Base-by-base conservation (phyloP, 2,888 invertebrate genomes). In the Cylloceria caligata region DNA sequence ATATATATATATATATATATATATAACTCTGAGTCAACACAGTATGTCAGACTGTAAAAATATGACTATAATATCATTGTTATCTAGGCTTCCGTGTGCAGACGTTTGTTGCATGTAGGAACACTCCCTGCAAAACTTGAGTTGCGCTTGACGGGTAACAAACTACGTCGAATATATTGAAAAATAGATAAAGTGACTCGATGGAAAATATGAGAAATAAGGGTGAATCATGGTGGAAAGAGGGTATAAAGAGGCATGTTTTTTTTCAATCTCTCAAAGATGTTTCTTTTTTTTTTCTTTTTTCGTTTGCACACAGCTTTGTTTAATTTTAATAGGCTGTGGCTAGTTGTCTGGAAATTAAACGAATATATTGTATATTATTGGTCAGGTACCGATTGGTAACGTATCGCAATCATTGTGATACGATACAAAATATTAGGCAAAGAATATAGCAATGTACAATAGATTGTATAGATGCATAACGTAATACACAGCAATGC, bases 241-340 rank as follows among this genome's bases (percentile, higher is more conserved):
- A 79, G 79, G 72, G 75, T 82, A 67, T 82, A 65, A 82, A 82
- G 79, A 82, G 82, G 82, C 82, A 82, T 62, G 79, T 82, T 69
- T 16, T n/a, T n/a, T 57, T 57, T 65, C 42, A 73, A 64, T 75
- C 27, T 75, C 27, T 79, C 7, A 30, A 55, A 27, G 5, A n/a
- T 21, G 45, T 64, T 74, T 57, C 45, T 65, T 52, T 36, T 55
- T 65, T 62, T 27, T 62, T 77, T 55, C 39, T 74, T 47, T 30
- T 39, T 64, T 55, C 16, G 34, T 65, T 65, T 74, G 11, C 24
- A 52, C 19, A 45, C 49, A 36, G 72, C 60, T 76, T 78, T 39
- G 42, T 78, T 78, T 72, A 30, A 34, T 60, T 30, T 69, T 39
- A 55, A 55, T 71, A 21, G 6, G n/a, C n/a, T n/a, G n/a, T n/a